Base-by-base conservation (phyloP, 2,888 invertebrate genomes). In the Eilema caniola region DNA sequence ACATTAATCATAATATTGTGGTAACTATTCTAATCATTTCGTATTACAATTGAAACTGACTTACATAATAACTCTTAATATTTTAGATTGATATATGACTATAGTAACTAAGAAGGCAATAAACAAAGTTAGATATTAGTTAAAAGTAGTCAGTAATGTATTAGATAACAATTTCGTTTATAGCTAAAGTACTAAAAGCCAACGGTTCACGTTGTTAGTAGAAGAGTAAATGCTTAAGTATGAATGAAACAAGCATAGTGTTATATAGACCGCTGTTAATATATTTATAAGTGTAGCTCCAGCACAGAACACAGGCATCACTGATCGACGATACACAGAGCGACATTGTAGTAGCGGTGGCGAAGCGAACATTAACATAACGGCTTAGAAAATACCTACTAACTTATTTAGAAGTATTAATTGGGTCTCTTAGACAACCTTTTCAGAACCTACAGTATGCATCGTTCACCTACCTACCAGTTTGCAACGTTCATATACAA, bases 1-100 rank as follows among this genome's bases (percentile, higher is more conserved):
- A 94, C 90, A 93, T 93, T 93, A 93, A 87, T 90, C 83, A 89
- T 87, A 90, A 90, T 90, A 83, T 80, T 81, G 84, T 89, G 86
- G 78, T 89, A 87, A 86, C 84, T 90, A 90, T 65, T 85, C 86
- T 92, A 90, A 86, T 82, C 85, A 86, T 83, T 78, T 85, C 85
- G 73, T 82, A 82, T 83, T 87, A 88, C 85, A 88, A 87, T 90
- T 88, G 85, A 89, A 89, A 87, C 84, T 72, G 84, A 81, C 85
- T 88, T 89, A 86, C 73, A 72, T 10, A 57, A 16, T 79, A 74
- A 72, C 82, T 85, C 85, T 82, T 78, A 89, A 75, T 83, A 82
- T 76, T 81, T 87, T 87, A 89, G 80, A 84, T 86, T 77, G 88
- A 86, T 88, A 86, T 82, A 85, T 81, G 85, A 88, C 80, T 88